Evolutionary conservation across 2,113 vertebrate genomes (phyloP), one percentile per base, ranked within the genome.

Genomic region (Orycteropus afer): DNA sequence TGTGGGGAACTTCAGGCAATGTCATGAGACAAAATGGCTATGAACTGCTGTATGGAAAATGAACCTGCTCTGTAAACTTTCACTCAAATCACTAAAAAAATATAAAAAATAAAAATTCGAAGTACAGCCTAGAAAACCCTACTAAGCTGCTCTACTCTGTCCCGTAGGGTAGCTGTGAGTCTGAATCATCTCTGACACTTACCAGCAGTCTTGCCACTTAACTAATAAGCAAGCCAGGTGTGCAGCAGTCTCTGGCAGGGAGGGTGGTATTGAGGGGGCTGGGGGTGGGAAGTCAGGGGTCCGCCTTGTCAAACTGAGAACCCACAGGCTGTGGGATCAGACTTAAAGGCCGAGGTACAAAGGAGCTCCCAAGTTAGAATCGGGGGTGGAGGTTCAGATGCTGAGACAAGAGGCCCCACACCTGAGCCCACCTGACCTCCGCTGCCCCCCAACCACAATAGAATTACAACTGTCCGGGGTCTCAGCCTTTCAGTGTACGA

Each of bases 401-500:
- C 69, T 57, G 55, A 81, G 37, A 37, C 7, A 14, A 45, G 34
- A 76, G 40, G 40, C 3, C 0, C 17, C 2, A 5, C 37, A 6
- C 32, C 63, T 0, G 22, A n/a, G 42, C 32, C 65, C 71, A 57
- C n/a, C 49, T 13, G 45, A 32, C 63, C 40, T 6, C n/a, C 18
- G 23, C 51, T 17, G 40, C 53, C 18, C 34, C 27, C 20, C 10
- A 37, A 32, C 1, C 34, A 78, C 53, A 32, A 29, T 51, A 6
- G 2, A 25, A 57, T 11, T 4, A 25, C 4, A 47, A 45, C 37
- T 25, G 0, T 1, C 42, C 42, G 18, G 0, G 1, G 27, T 49
- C 42, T 23, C 6, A 7, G 32, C 23, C 7, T 73, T 74, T 23
- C n/a, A 0, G 5, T 5, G 40, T 5, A 42, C 23, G 29, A 27